phyloP scores from a whole-genome alignment of 2,797 vertebrate species.

The Parauchenoglanis ngamensis region DNA sequence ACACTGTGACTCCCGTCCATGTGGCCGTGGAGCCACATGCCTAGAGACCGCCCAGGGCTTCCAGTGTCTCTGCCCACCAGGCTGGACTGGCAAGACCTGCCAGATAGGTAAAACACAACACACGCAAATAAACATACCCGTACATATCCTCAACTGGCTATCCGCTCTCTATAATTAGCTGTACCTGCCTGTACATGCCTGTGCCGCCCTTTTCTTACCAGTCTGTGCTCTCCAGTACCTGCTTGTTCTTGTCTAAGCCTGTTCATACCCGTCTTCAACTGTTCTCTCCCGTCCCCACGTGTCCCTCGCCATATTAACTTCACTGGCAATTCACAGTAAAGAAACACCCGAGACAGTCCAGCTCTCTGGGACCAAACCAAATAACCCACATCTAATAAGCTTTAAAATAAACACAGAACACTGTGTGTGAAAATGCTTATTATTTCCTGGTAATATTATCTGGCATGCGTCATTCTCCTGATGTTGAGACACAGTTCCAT shows the following conservation, averaged over 20 bases:
- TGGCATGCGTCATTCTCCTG: background rate
- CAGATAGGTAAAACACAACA: conserved; percentile 74
- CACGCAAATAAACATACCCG: conserved; percentile 23
- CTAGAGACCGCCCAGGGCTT: conserved; percentile 71
- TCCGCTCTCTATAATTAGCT: conserved; percentile 24
- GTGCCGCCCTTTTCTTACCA: conserved; percentile 25
- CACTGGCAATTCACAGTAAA: background rate
- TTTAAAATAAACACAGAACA: background rate
- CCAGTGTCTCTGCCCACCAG: conserved; percentile 74
- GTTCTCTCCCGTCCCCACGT: conserved; percentile 18
- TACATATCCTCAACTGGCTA: conserved; percentile 54
- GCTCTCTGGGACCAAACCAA: background rate
- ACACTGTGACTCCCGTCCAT: conserved; percentile 75
- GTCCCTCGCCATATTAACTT: background rate
- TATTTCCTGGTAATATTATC: conserved; percentile 4
- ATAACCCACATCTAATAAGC: background rate
- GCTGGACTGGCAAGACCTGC: conserved; percentile 79
- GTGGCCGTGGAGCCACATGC: conserved; percentile 75
- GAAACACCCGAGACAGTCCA: conserved; percentile 3
- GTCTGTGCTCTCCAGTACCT: conserved; percentile 37
- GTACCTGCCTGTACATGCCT: conserved; percentile 27
- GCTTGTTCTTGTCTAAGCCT: conserved; percentile 41
- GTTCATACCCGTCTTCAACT: conserved; percentile 10
- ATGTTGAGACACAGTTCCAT: background rate
- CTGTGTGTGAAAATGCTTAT: conserved; percentile 2